A percentile compares a stretch with the other conserved stretches of the same genome.
phyloP scores from a whole-genome alignment of 2,113 vertebrate species.

The Brachyistius frenatus region DNA sequence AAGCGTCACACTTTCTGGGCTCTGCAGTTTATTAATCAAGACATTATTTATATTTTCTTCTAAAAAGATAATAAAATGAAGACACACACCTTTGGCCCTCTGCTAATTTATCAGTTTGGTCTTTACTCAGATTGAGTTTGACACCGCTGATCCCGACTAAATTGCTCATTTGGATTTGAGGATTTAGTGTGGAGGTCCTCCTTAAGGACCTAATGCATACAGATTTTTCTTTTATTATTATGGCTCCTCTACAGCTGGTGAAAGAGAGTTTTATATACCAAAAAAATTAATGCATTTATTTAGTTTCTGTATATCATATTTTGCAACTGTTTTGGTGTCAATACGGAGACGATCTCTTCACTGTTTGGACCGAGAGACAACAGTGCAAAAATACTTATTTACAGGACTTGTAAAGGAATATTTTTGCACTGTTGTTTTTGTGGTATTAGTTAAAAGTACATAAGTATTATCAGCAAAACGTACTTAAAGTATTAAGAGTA shows the following conservation, averaged over 20 bases:
- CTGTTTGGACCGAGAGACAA: no score
- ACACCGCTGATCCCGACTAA: constrained; percentile 4
- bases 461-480: no score
- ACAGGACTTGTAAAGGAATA: no score
- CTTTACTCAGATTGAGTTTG: constrained; percentile 43
- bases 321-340: no score
- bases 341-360: no score
- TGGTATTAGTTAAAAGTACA: no score
- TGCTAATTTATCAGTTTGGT: constrained; percentile 16
- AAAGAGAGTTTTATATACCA: background rate
- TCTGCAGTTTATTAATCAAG: background rate
- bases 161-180: constrained; percentile 31
- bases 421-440: no score
- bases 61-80: constrained; percentile 11
- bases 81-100: constrained; percentile 6
- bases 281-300: background rate
- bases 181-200: constrained; percentile 12
- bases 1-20: background rate
- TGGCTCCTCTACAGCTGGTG: background rate
- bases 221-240: no score
- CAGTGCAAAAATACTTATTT: no score
- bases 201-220: background rate
- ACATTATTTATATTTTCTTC: constrained; percentile 19
- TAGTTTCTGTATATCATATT: background rate
- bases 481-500: no score